These are phyloP conservation scores for Hyppa rectilinea DNA, from an alignment of 2,888 invertebrate species.

Conservation along the genomic window DNA sequence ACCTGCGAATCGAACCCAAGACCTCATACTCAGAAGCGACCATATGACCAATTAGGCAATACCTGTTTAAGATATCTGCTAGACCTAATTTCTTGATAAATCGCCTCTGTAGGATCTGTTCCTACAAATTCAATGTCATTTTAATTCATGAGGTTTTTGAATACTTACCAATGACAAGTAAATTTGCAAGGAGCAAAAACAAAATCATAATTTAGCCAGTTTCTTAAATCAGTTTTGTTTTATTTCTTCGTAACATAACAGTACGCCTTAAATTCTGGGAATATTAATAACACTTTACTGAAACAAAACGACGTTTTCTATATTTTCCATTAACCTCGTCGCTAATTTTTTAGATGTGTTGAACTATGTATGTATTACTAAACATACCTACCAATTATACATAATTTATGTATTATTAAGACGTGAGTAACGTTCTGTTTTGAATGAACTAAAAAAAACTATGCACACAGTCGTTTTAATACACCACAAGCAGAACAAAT, in stretches of 20 bases:
- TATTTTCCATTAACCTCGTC: neutral
- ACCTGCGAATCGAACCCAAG: too few species aligned
- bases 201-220: neutral
- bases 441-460: neutral
- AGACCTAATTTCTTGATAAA: neutral
- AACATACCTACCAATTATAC: neutral
- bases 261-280: neutral
- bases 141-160: neutral
- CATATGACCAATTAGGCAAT: too few species aligned
- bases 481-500: neutral
- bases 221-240: neutral
- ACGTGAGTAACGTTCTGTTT: neutral
- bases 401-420: neutral
- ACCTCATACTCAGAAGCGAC: too few species aligned
- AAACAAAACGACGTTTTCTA: neutral
- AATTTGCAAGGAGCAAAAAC: neutral
- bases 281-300: neutral
- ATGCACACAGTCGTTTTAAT: neutral
- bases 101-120: too few species aligned
- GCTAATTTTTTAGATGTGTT: neutral
- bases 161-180: neutral
- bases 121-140: neutral
- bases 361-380: neutral
- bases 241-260: neutral
- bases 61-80: too few species aligned